These are phyloP conservation scores for Hydrolagus affinis DNA, from an alignment of 2,113 vertebrate species.

Conservation along the genomic window DNA sequence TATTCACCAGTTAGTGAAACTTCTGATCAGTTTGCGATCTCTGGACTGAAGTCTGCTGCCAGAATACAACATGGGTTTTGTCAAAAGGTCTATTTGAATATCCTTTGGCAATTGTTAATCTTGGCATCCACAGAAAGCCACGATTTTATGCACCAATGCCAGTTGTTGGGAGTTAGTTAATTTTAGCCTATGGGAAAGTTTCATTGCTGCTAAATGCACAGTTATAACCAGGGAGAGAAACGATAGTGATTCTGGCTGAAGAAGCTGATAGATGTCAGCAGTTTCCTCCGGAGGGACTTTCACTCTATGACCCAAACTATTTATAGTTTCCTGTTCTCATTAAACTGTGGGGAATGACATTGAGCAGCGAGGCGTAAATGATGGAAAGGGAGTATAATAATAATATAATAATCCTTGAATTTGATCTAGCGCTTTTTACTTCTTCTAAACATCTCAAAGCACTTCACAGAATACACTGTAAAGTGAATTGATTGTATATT, in stretches of 20 bases:
- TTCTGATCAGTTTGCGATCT: too few species aligned
- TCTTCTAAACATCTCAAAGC: too few species aligned
- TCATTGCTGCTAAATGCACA: background rate
- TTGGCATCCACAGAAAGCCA: background rate
- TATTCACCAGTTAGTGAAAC: too few species aligned
- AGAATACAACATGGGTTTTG: too few species aligned
- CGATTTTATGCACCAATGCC: background rate
- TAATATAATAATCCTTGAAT: too few species aligned
- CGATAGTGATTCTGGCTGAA: background rate
- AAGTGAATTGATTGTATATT: too few species aligned
- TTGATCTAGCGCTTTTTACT: too few species aligned
- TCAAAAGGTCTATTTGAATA: too few species aligned
- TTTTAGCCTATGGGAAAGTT: conserved; percentile 29
- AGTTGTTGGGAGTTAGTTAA: background rate
- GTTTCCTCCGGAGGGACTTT: conserved; percentile 16
- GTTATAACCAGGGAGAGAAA: background rate
- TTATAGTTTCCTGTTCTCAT: conserved; percentile 19
- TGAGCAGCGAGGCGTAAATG: background rate
- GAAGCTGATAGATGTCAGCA: conserved; percentile 11
- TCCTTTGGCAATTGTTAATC: background rate
- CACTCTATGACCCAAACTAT: background rate
- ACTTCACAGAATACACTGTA: too few species aligned
- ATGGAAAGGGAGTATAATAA: background rate
- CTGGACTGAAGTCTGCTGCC: too few species aligned
- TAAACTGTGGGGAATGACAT: background rate